A percentile compares a stretch with the other conserved stretches of the same genome.
Conservation (phyloP, 1,140 invertebrate species). For the Leptinotarsa lineolata region DNA sequence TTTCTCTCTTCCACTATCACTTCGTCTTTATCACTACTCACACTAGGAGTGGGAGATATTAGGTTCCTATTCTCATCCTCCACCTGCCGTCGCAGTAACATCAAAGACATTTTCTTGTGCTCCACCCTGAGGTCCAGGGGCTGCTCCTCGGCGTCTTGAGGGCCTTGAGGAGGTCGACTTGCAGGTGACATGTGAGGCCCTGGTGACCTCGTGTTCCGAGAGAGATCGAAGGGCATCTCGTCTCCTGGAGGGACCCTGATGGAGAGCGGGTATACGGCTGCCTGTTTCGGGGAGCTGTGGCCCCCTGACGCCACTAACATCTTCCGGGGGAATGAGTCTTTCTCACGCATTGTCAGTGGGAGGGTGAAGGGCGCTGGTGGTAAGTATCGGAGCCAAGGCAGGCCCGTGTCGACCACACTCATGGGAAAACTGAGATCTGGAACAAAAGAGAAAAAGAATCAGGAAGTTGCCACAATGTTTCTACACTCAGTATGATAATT, state of each 20-base stretch:
- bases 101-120: conserved; percentile 68
- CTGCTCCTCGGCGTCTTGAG: conserved; percentile 66
- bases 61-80: conserved; percentile 79
- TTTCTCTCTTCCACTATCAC: conserved; percentile 46
- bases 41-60: conserved; percentile 63
- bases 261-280: conserved; percentile 70
- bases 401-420: conserved; percentile 39
- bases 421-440: conserved; percentile 38
- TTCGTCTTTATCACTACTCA: conserved; percentile 52
- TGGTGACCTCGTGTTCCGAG: conserved; percentile 55
- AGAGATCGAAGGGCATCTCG: conserved; percentile 64
- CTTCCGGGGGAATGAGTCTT: conserved; percentile 77
- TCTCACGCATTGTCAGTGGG: conserved; percentile 69
- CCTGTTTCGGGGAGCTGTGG: conserved; percentile 72
- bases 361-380: conserved; percentile 45
- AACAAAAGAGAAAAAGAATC: conserved; percentile 20
- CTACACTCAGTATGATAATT: no score
- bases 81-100: conserved; percentile 48
- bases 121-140: conserved; percentile 83
- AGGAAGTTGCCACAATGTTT: no score
- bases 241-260: conserved; percentile 59
- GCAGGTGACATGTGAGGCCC: conserved; percentile 62
- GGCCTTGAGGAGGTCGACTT: conserved; percentile 57
- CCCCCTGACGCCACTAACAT: conserved; percentile 63
- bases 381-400: conserved; percentile 53